Evolutionary conservation across 2,888 invertebrate species (phyloP).

Genomic region (Euzophera pinguis): DNA sequence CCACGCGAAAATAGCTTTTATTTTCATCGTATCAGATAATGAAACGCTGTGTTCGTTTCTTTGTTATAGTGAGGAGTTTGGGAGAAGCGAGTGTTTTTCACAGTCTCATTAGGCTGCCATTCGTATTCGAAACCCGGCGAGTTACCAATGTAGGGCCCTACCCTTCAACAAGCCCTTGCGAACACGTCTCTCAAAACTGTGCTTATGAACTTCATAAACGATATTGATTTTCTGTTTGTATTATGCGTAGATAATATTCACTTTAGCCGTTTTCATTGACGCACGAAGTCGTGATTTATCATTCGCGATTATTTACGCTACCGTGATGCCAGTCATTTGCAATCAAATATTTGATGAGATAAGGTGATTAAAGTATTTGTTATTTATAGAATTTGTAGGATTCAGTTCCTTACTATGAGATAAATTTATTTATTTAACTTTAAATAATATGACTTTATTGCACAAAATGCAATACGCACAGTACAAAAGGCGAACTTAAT

Average conservation of each 20-base stretch:
- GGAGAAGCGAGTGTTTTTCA: conserved; percentile 71
- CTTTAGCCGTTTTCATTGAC: conserved; percentile 5
- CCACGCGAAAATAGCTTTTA: conserved; percentile 33
- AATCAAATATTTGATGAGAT: not conserved
- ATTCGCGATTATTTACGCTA: not conserved
- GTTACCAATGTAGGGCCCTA: conserved; percentile 41
- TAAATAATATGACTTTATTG: no score
- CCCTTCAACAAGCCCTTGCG: conserved; percentile 16
- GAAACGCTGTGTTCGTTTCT: conserved; percentile 38
- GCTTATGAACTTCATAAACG: conserved; percentile 43
- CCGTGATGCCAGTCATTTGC: not conserved
- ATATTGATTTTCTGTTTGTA: conserved; percentile 41
- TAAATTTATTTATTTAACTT: no score
- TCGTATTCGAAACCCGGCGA: conserved; percentile 62
- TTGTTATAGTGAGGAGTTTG: conserved; percentile 49
- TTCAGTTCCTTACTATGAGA: not conserved
- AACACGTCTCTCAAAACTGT: conserved; percentile 43
- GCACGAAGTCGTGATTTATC: not conserved
- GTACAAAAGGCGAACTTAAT: no score
- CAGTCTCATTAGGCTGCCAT: conserved; percentile 68
- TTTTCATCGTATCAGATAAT: conserved; percentile 28
- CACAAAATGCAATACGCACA: no score
- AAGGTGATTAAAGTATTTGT: not conserved
- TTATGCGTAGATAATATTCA: conserved; percentile 16
- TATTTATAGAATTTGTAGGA: not conserved